Conservation (phyloP, 1,140 invertebrate genomes). For the Calosoma granatense region DNA sequence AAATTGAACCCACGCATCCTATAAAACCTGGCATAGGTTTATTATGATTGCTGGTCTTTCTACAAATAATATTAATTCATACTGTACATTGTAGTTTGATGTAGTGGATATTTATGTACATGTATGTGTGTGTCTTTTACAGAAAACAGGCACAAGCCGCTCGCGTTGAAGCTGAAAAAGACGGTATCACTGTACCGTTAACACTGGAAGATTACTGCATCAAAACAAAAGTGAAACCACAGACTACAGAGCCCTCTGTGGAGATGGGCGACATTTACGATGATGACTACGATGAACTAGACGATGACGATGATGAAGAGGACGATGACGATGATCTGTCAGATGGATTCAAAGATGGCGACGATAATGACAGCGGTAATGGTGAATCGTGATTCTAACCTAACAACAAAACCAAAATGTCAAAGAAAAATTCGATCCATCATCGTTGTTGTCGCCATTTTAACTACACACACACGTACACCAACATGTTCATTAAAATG, state of each 20-base stretch:
- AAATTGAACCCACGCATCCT: no score
- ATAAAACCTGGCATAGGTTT: no score
- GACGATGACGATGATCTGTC: conserved; percentile 59
- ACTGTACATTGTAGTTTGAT: no score
- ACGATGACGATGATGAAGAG: conserved; percentile 64
- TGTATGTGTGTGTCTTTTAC: conserved; percentile 26
- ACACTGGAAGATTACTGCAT: conserved; percentile 98
- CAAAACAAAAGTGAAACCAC: conserved; percentile 74
- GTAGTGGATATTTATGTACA: neutral
- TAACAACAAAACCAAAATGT: neutral
- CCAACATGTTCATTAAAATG: no score
- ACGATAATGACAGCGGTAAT: conserved; percentile 31
- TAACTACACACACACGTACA: no score
- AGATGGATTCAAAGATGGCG: conserved; percentile 16
- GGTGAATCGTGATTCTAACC: conserved; percentile 33
- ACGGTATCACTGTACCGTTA: conserved; percentile 92
- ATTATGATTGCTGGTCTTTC: no score
- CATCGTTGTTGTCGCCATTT: no score
- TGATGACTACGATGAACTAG: conserved; percentile 78
- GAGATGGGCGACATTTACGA: conserved; percentile 91
- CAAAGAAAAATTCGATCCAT: no score
- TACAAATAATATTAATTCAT: no score
- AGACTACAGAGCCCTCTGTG: conserved; percentile 56
- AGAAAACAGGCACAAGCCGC: conserved; percentile 95
- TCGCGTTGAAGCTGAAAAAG: conserved; percentile 87